Conservation (phyloP, 1,140 invertebrate genomes). For the Zaprionus africanus region DNA sequence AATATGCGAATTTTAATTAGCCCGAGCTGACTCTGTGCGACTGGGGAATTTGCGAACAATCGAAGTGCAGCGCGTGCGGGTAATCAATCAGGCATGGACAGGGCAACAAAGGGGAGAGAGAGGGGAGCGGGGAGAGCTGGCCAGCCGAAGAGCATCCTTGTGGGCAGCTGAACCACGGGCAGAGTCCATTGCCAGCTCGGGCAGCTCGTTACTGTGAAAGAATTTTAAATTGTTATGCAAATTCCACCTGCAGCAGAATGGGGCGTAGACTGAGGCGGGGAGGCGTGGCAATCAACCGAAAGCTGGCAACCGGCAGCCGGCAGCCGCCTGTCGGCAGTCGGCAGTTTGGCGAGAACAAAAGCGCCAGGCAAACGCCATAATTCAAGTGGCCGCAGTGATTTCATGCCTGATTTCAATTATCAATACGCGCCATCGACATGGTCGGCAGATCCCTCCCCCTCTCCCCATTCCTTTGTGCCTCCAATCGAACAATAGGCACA, state of each 20-base stretch:
- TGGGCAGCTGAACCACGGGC: not conserved
- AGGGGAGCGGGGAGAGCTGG: not conserved
- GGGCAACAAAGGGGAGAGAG: not conserved
- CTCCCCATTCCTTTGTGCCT: constrained; percentile 1
- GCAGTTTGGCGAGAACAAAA: constrained; percentile 72
- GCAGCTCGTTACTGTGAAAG: constrained; percentile 65
- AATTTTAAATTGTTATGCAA: constrained; percentile 81
- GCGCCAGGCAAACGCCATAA: constrained; percentile 79
- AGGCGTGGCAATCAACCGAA: not conserved
- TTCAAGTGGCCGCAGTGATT: constrained; percentile 79
- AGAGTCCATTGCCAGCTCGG: constrained; percentile 12
- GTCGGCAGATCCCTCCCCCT: constrained; percentile 16
- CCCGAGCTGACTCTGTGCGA: constrained; percentile 25
- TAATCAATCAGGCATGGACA: constrained; percentile 57
- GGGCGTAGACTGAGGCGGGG: not conserved
- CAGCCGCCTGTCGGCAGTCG: constrained; percentile 25
- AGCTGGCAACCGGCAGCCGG: not conserved
- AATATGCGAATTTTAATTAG: constrained; percentile 58
- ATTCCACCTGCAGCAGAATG: constrained; percentile 40
- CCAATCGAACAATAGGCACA: constrained; percentile 76
- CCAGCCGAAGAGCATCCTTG: not conserved
- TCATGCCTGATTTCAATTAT: constrained; percentile 82
- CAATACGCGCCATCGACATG: constrained; percentile 74
- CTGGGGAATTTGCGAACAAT: constrained; percentile 66
- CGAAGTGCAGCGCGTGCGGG: constrained; percentile 66